phyloP scores from a whole-genome alignment of 2,113 vertebrate species.

The Ptyas mucosa region DNA sequence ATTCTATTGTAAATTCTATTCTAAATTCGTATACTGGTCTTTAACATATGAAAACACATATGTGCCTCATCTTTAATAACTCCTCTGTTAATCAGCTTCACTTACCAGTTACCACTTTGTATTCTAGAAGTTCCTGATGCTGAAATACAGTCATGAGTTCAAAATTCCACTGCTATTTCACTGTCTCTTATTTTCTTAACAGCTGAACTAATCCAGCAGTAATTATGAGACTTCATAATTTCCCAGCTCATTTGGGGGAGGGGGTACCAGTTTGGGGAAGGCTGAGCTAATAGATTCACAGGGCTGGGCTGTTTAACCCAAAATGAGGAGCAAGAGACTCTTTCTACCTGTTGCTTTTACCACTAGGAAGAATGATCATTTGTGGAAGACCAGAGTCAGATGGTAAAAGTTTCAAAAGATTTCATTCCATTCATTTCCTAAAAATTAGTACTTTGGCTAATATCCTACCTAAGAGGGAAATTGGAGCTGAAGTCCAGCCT shows the following conservation, averaged over 20 bases:
- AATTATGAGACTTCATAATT: neutral
- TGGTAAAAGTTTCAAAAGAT: neutral
- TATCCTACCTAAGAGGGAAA: neutral
- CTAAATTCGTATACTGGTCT: conserved; percentile 18
- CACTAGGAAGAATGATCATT: neutral
- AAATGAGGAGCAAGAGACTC: neutral
- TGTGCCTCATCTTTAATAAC: neutral
- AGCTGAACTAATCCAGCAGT: neutral
- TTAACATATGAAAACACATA: neutral
- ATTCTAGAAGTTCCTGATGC: neutral
- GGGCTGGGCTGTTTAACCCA: neutral
- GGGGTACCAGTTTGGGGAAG: neutral
- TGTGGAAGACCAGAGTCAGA: too few species aligned
- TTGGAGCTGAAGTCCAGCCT: neutral
- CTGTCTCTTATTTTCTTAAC: neutral
- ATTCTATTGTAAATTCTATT: too few species aligned
- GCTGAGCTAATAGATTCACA: neutral
- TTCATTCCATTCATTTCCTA: neutral
- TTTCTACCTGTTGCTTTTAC: neutral
- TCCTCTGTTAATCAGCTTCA: neutral
- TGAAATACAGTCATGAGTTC: neutral
- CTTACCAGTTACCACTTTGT: neutral
- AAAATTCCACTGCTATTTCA: neutral
- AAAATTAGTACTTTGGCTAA: neutral
- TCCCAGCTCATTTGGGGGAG: neutral